phyloP scores from a whole-genome alignment of 1,140 invertebrate species.

The Saccostrea cuccullata region DNA sequence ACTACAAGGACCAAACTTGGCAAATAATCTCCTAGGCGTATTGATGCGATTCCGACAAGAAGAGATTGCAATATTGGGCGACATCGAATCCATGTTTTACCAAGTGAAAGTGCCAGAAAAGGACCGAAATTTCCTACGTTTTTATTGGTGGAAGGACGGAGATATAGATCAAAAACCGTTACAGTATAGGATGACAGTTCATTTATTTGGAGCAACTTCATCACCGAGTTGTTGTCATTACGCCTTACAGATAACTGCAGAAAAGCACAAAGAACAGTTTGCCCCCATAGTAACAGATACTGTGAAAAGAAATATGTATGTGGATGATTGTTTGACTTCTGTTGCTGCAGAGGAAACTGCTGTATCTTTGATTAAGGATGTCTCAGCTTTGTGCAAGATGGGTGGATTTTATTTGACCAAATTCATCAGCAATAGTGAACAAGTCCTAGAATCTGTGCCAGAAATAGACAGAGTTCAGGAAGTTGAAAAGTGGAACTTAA shows the following conservation, averaged over 20 bases:
- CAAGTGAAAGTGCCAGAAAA: slow-evolving; percentile 50
- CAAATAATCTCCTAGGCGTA: slow-evolving; percentile 44
- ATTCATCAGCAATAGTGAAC: background rate
- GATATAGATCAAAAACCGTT: slow-evolving; percentile 6
- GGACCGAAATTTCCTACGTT: slow-evolving; percentile 42
- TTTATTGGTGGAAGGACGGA: slow-evolving; percentile 51
- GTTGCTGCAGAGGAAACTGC: slow-evolving; percentile 11
- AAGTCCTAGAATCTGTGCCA: slow-evolving; percentile 44
- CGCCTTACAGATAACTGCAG: slow-evolving; percentile 44
- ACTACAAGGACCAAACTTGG: slow-evolving; percentile 57
- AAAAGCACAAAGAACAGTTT: slow-evolving; percentile 32
- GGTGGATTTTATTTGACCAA: slow-evolving; percentile 55
- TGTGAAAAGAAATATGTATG: slow-evolving; percentile 51
- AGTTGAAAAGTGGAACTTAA: slow-evolving; percentile 10
- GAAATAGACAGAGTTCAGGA: slow-evolving; percentile 5
- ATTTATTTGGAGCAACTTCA: slow-evolving; percentile 53
- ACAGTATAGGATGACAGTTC: slow-evolving; percentile 52
- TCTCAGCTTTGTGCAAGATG: slow-evolving; percentile 35
- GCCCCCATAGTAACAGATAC: slow-evolving; percentile 8
- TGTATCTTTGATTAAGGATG: slow-evolving; percentile 40
- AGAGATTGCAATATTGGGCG: slow-evolving; percentile 38
- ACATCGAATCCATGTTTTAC: slow-evolving; percentile 60
- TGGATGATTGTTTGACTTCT: slow-evolving; percentile 41
- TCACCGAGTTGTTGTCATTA: slow-evolving; percentile 50
- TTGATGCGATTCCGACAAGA: slow-evolving; percentile 50